Evolutionary conservation across 2,888 invertebrate genomes (phyloP).

Genomic region (Melanostoma mellinum): DNA sequence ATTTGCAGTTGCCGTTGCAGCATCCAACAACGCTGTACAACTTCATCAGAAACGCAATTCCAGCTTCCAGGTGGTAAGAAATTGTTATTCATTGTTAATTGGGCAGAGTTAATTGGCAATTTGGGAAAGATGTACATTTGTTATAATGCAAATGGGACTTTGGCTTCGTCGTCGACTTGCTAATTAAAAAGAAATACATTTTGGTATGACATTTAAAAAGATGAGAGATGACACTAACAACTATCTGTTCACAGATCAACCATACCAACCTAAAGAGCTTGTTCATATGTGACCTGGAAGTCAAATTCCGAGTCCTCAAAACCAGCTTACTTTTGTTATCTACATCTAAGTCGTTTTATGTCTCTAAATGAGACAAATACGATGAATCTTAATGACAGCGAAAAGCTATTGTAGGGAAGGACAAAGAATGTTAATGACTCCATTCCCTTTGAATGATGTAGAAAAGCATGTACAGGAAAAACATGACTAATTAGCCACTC

Average conservation of each 20-base stretch:
- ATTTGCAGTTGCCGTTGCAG: background rate
- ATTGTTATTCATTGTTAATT: slow-evolving; percentile 56
- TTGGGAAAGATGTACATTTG: slow-evolving; percentile 3
- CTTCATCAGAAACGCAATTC: slow-evolving; percentile 38
- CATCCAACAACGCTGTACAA: slow-evolving; percentile 31
- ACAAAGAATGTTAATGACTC: slow-evolving; percentile 56
- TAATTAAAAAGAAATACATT: too few species aligned
- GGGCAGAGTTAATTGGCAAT: slow-evolving; percentile 46
- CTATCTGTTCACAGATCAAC: too few species aligned
- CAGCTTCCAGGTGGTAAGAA: slow-evolving; percentile 8
- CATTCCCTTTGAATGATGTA: slow-evolving; percentile 52
- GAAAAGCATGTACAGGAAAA: slow-evolving; percentile 37
- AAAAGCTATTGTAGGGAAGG: background rate
- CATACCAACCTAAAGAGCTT: too few species aligned
- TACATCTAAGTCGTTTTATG: too few species aligned
- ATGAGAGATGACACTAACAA: too few species aligned
- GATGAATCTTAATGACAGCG: slow-evolving; percentile 8
- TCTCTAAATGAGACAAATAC: background rate
- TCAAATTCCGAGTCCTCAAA: too few species aligned
- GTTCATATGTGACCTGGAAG: too few species aligned
- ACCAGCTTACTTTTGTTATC: too few species aligned
- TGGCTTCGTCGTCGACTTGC: too few species aligned
- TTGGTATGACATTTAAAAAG: too few species aligned
- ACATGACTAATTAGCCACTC: background rate
- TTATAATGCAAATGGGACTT: too few species aligned